These are phyloP conservation scores for Telenomus remus DNA, from an alignment of 1,140 invertebrate species.

Conservation along the genomic window DNA sequence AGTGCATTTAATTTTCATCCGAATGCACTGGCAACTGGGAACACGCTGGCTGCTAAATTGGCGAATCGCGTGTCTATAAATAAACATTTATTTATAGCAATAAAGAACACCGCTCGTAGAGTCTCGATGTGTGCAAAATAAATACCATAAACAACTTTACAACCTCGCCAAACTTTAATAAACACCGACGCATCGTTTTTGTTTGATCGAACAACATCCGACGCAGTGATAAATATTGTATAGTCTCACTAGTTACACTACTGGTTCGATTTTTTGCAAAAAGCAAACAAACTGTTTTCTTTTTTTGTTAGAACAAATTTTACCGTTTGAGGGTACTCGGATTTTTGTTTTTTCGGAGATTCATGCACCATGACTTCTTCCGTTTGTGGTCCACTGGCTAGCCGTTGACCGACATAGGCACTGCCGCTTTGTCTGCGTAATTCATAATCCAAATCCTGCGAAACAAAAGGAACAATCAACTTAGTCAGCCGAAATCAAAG, in stretches of 20 bases:
- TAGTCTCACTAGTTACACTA: no score
- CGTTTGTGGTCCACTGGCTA: constrained; percentile 80
- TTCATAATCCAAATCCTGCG: constrained; percentile 89
- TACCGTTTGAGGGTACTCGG: constrained; percentile 60
- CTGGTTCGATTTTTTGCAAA: no score
- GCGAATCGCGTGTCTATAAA: constrained; percentile 55
- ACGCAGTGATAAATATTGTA: no score
- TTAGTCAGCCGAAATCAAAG: no score
- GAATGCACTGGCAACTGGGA: constrained; percentile 13
- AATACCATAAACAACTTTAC: no score
- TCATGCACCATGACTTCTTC: constrained; percentile 75
- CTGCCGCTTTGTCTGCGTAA: constrained; percentile 82
- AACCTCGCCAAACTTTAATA: no score
- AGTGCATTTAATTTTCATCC: constrained; percentile 21
- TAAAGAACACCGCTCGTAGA: constrained; percentile 12
- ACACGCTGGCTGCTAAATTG: constrained; percentile 33
- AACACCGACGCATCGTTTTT: no score
- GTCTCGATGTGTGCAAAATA: no score
- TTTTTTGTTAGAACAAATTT: no score
- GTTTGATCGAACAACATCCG: no score
- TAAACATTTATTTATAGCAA: constrained; percentile 55
- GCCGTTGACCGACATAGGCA: constrained; percentile 86
- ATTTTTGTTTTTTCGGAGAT: constrained; percentile 72
- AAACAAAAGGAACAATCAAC: no score
- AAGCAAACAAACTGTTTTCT: no score